Percentiles rank a stretch among this genome's conserved stretches.
These are phyloP conservation scores for Collichthys lucidus DNA, from an alignment of 2,113 vertebrate genomes.

Conservation along the genomic window DNA sequence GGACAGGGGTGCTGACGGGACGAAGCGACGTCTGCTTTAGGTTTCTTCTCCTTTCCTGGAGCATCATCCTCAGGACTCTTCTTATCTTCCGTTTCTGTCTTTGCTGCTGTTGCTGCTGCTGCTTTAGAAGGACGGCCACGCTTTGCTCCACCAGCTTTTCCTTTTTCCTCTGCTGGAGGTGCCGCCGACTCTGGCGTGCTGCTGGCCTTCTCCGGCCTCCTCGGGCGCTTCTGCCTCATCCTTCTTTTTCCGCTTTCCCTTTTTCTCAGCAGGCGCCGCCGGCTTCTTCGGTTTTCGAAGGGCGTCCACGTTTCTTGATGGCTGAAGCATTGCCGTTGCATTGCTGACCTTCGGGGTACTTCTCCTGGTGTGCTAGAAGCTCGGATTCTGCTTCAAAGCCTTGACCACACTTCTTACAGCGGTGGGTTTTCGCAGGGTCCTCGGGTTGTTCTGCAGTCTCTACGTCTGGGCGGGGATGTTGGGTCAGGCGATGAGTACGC, in stretches of 20 bases:
- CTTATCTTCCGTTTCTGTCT: slow-evolving; percentile 65
- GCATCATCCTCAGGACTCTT: slow-evolving; percentile 57
- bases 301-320: slow-evolving; percentile 80
- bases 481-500: slow-evolving; percentile 82
- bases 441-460: slow-evolving; percentile 75
- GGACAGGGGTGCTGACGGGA: slow-evolving; percentile 78
- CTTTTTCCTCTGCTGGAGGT: slow-evolving; percentile 66
- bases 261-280: slow-evolving; percentile 66
- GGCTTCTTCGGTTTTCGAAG: slow-evolving; percentile 65
- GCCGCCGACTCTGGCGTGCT: slow-evolving; percentile 36
- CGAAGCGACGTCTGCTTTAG: slow-evolving; percentile 48
- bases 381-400: slow-evolving; percentile 81
- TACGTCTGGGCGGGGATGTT: slow-evolving; percentile 76
- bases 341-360: slow-evolving; percentile 80
- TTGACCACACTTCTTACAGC: slow-evolving; percentile 83
- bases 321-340: slow-evolving; percentile 79
- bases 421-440: slow-evolving; percentile 77
- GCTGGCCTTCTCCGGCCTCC: slow-evolving; percentile 32
- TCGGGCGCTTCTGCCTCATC: slow-evolving; percentile 64
- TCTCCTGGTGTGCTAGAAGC: slow-evolving; percentile 83
- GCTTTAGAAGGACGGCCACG: slow-evolving; percentile 80
- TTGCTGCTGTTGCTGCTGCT: slow-evolving; percentile 62
- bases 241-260: slow-evolving; percentile 79
- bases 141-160: slow-evolving; percentile 67
- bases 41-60: slow-evolving; percentile 75